Evolutionary conservation across 2,888 invertebrate genomes (phyloP).

Genomic region (Pseudanteris insignis): DNA sequence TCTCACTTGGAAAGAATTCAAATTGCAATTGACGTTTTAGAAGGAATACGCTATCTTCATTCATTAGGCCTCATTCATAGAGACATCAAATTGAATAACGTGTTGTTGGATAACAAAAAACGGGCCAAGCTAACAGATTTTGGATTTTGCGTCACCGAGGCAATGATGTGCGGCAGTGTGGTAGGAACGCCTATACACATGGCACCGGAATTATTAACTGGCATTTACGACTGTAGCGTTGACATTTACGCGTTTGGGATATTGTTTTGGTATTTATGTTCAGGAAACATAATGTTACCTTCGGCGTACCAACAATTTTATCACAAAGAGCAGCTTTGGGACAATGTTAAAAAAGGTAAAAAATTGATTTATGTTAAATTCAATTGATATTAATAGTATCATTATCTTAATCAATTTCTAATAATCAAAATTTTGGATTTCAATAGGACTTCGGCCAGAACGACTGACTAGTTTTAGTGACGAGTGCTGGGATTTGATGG

Average conservation of each 20-base stretch:
- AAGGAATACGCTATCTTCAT: slow-evolving; percentile 88
- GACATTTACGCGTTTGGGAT: slow-evolving; percentile 92
- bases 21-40: slow-evolving; percentile 83
- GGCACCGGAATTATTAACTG: slow-evolving; percentile 87
- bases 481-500: slow-evolving; percentile 86
- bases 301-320: slow-evolving; percentile 82
- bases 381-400: no score
- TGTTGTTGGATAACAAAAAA: slow-evolving; percentile 77
- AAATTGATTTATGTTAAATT: not conserved
- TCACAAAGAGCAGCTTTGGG: slow-evolving; percentile 88
- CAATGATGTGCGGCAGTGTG: slow-evolving; percentile 89
- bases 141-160: slow-evolving; percentile 89
- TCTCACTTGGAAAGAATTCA: slow-evolving; percentile 73
- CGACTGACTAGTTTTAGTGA: slow-evolving; percentile 78
- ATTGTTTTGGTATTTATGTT: slow-evolving; percentile 89
- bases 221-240: slow-evolving; percentile 82
- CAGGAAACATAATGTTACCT: slow-evolving; percentile 81
- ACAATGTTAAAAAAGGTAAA: slow-evolving; percentile 81
- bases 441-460: slow-evolving; percentile 81
- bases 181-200: slow-evolving; percentile 91
- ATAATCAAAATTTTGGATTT: no score
- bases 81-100: slow-evolving; percentile 90
- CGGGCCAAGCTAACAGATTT: slow-evolving; percentile 86
- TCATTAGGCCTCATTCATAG: slow-evolving; percentile 86
- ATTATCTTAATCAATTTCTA: no score